Conservation (phyloP, 2,113 vertebrate genomes). For the Brachirus orientalis region DNA sequence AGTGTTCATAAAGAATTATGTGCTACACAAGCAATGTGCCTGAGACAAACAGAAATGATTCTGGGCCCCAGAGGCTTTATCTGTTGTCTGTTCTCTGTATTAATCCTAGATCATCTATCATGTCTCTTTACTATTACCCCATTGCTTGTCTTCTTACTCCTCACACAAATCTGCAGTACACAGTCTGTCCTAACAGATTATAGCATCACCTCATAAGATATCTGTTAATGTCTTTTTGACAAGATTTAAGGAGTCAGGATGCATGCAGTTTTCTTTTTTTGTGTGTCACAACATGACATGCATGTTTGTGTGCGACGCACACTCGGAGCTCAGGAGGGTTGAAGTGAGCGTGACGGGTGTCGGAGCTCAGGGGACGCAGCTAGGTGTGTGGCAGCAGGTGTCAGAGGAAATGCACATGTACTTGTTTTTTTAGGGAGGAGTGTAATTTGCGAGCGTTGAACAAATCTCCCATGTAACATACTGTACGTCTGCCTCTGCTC, state of each 20-base stretch:
- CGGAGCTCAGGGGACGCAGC: conserved; percentile 44
- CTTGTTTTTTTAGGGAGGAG: conserved; percentile 31
- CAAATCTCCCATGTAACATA: conserved; percentile 69
- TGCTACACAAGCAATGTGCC: neutral
- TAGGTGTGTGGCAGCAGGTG: conserved; percentile 60
- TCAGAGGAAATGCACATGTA: conserved; percentile 28
- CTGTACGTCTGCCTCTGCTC: conserved; percentile 65
- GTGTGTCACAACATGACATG: conserved; percentile 71
- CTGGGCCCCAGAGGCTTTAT: conserved; percentile 2
- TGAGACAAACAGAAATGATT: conserved; percentile 15
- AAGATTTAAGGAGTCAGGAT: conserved; percentile 73
- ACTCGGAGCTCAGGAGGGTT: conserved; percentile 65
- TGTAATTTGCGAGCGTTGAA: conserved; percentile 43
- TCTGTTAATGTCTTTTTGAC: conserved; percentile 70
- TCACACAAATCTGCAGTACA: conserved; percentile 34
- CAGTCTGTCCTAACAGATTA: conserved; percentile 66
- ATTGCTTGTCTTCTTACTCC: conserved; percentile 43
- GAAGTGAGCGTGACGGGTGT: conserved; percentile 69
- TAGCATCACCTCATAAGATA: conserved; percentile 52
- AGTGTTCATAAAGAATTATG: no score
- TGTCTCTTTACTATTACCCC: conserved; percentile 17
- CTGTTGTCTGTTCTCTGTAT: conserved; percentile 13
- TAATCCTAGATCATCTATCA: conserved; percentile 35
- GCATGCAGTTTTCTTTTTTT: conserved; percentile 43
- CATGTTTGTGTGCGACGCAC: conserved; percentile 53